These are phyloP conservation scores for Rhogogaster chlorosoma DNA, from an alignment of 2,888 invertebrate genomes.

Conservation along the genomic window DNA sequence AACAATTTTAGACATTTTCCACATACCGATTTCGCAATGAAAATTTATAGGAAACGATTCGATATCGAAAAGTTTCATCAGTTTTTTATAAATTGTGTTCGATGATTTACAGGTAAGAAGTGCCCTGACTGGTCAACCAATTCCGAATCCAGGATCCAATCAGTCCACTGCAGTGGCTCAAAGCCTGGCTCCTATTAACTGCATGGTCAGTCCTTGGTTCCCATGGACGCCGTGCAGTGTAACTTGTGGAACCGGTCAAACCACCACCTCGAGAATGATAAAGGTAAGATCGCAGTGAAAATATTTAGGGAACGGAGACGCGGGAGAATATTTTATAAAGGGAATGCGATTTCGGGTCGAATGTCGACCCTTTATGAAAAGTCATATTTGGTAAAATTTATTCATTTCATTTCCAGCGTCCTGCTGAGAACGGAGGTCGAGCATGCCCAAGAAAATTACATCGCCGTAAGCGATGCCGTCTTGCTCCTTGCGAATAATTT, in stretches of 20 bases:
- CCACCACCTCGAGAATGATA: conserved; percentile 83
- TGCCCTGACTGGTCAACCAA: conserved; percentile 63
- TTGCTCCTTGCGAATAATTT: conserved; percentile 70
- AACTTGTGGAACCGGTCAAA: conserved; percentile 88
- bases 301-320: neutral
- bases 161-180: neutral
- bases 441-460: conserved; percentile 82
- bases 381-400: conserved; percentile 41
- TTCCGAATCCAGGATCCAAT: conserved; percentile 48
- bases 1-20: neutral
- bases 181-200: conserved; percentile 79
- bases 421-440: conserved; percentile 83
- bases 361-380: neutral
- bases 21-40: conserved; percentile 75
- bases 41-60: neutral
- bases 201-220: conserved; percentile 89
- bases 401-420: conserved; percentile 75
- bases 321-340: neutral
- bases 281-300: conserved; percentile 77
- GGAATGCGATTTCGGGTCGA: neutral
- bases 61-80: neutral
- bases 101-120: conserved; percentile 61
- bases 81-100: neutral
- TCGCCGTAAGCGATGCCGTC: conserved; percentile 82
- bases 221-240: conserved; percentile 91